Evolutionary conservation across 2,113 vertebrate genomes (phyloP), one percentile per base, ranked within the genome.

Genomic region (Zapornia atra): DNA sequence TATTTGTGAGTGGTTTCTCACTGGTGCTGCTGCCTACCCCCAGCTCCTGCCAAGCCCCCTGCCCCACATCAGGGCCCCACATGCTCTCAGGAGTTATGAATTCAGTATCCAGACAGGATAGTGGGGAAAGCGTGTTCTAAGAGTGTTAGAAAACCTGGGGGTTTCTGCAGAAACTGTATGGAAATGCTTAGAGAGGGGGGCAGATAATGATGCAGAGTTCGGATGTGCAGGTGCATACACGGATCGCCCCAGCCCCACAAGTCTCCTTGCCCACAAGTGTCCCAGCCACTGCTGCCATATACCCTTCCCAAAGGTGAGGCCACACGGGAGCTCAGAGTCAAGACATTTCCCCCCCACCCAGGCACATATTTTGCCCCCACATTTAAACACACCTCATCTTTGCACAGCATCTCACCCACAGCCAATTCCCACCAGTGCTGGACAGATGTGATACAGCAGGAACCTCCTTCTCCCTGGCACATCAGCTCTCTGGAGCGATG

Each of bases 21-120:
- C 21, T 7, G 4, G 22, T 10, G 8, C 46, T 2, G 0, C 6
- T 29, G 79, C 59, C 44, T 65, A 8, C n/a, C 53, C 42, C 64
- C 53, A 33, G 64, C 38, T 16, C 2, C 50, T 11, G 44, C 68
- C 9, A 4, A 42, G 38, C 26, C 42, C 72, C 7, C 31, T 19
- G 73, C n/a, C 21, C 71, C 6, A 4, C 3, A 6, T 4, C 71
- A 59, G 65, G 26, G 10, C 11, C 59, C 59, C 15, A 0, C 9
- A 10, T 0, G 0, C 10, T 1, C 15, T 24, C 26, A 4, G 0
- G 22, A 63, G 16, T 13, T n/a, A 1, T 10, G 17, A 2, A 48
- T n/a, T 14, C 63, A 2, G 42, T 16, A 28, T 3, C 51, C 68
- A 38, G 22, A 29, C 50, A 51, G 59, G n/a, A 61, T 0, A 36